Percentiles rank a stretch among this genome's conserved stretches.
Conservation (phyloP, 1,140 invertebrate genomes). For the Neomicropteryx cornuta region DNA sequence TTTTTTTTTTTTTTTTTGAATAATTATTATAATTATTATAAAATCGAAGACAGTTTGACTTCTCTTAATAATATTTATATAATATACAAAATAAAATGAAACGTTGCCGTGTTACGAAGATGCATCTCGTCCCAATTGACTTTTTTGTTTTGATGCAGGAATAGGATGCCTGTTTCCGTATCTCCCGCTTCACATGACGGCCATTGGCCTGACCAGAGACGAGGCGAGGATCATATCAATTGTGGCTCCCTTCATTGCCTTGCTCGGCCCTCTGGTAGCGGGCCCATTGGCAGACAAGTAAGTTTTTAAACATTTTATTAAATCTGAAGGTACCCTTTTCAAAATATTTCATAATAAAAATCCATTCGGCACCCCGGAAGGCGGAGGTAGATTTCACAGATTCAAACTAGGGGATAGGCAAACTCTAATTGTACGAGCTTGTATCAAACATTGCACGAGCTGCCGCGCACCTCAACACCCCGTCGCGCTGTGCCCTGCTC, state of each 20-base stretch:
- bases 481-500: too few species aligned
- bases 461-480: too few species aligned
- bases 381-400: too few species aligned
- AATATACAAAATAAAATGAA: not conserved
- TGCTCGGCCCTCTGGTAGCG: conserved; percentile 54
- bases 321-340: too few species aligned
- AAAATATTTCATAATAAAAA: too few species aligned
- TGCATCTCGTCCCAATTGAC: not conserved
- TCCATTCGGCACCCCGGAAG: too few species aligned
- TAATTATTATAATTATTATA: not conserved
- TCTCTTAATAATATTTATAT: not conserved
- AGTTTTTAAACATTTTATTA: too few species aligned
- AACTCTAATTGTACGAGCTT: too few species aligned
- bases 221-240: conserved; percentile 63
- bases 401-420: too few species aligned
- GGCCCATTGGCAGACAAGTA: conserved; percentile 56
- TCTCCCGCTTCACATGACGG: conserved; percentile 59
- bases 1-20: not conserved
- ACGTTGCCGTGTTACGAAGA: not conserved
- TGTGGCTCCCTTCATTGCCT: conserved; percentile 57
- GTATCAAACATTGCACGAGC: too few species aligned
- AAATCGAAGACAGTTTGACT: not conserved
- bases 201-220: conserved; percentile 53
- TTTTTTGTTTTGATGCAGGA: conserved; percentile 39
- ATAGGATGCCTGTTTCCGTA: conserved; percentile 66